Conservation (phyloP, 2,888 invertebrate species). For the Thecophora atra region DNA sequence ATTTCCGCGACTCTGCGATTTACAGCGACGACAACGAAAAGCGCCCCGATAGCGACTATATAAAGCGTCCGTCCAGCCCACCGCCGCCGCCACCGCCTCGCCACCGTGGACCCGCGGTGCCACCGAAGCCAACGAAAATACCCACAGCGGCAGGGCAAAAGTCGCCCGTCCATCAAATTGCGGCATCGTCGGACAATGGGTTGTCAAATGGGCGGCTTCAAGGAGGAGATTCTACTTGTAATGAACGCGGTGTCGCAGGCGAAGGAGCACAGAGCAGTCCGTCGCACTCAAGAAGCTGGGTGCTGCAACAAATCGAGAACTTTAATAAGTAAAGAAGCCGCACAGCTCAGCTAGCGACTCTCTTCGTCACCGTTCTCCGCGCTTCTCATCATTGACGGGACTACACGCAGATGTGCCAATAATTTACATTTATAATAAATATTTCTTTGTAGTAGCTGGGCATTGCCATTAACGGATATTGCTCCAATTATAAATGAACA, state of each 20-base stretch:
- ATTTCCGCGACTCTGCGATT: constrained; percentile 84
- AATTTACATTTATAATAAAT: not conserved
- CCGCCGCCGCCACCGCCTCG: constrained; percentile 54
- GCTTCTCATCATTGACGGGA: constrained; percentile 22
- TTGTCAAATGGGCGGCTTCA: too few relatives aligned
- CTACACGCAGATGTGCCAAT: not conserved
- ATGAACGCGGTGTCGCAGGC: too few relatives aligned
- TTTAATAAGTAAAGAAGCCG: constrained; percentile 58
- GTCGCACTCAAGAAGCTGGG: constrained; percentile 63
- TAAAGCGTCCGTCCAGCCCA: constrained; percentile 50
- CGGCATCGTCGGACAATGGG: constrained; percentile 39
- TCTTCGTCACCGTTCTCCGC: too few relatives aligned
- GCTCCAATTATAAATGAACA: not conserved
- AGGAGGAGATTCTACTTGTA: constrained; percentile 32
- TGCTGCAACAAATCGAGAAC: constrained; percentile 65
- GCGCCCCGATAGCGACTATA: constrained; percentile 51
- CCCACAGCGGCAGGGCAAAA: constrained; percentile 40
- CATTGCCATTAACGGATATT: constrained; percentile 15
- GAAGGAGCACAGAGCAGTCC: constrained; percentile 54
- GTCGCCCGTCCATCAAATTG: constrained; percentile 36
- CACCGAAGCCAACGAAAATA: constrained; percentile 52
- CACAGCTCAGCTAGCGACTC: too few relatives aligned
- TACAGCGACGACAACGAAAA: constrained; percentile 75
- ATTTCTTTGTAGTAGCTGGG: not conserved
- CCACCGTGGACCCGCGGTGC: constrained; percentile 48